These are phyloP conservation scores for Sclerurus mexicanus DNA, from an alignment of 2,113 vertebrate genomes.

Conservation along the genomic window DNA sequence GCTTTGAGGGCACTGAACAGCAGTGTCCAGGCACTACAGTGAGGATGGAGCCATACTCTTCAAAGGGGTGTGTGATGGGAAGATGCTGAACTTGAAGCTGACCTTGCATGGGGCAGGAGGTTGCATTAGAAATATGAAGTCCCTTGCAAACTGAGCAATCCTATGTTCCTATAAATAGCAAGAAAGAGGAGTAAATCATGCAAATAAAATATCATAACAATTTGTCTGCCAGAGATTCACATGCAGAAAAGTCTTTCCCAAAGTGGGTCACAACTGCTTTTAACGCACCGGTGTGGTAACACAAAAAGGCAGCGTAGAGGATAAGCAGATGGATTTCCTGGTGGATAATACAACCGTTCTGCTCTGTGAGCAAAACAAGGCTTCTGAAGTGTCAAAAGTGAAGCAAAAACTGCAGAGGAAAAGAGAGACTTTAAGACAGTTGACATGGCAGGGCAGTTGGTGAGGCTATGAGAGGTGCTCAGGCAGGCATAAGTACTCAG, in stretches of 20 bases:
- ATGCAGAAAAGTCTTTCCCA: neutral
- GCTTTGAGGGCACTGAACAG: neutral
- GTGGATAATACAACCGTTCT: neutral
- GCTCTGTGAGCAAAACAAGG: neutral
- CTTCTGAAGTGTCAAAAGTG: neutral
- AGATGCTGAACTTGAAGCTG: neutral
- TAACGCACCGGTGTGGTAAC: neutral
- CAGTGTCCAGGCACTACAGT: rapidly evolving
- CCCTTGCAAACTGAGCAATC: neutral
- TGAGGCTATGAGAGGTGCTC: neutral
- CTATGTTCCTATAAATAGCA: neutral
- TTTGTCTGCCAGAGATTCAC: neutral
- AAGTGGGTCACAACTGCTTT: neutral
- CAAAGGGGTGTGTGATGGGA: neutral
- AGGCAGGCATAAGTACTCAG: neutral
- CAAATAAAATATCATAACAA: neutral
- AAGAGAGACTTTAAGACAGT: neutral
- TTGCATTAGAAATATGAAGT: neutral
- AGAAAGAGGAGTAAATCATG: neutral
- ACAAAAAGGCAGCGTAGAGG: neutral
- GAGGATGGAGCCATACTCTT: neutral
- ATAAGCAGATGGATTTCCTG: neutral
- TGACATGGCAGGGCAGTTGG: neutral
- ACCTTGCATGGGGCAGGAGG: neutral
- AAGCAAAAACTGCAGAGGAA: neutral